Base-by-base conservation (phyloP, 2,113 vertebrate genomes). In the Ia io region DNA sequence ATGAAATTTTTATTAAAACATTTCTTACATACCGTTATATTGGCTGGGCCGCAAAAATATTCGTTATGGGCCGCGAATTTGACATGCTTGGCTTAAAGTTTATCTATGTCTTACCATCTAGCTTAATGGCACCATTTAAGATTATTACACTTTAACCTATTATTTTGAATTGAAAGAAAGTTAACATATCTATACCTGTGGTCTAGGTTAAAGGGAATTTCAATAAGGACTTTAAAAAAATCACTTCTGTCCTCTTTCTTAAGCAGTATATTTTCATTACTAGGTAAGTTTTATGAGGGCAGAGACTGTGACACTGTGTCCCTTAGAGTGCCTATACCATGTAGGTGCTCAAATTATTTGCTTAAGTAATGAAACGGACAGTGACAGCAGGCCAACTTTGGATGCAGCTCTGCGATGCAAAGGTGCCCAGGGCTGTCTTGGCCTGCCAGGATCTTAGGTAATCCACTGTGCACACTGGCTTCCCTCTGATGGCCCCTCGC, bases 111-210 rank as follows among this genome's bases (percentile, higher is more conserved):
- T 85, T 88, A 59, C 25, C 51, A 88, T 90, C 79, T 71, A 87
- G 37, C 42, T 89, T 93, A 96, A 97, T 93, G 65, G 73, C 32
- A 90, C 90, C 80, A 93, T 92, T 96, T 95, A 88, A 87, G 74
- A 83, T 96, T 86, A 96, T 94, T 97, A 95, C 32, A 73, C 37
- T 88, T 88, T 17, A 47, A 82, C 73, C 53, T 25, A 87, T 90
- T 93, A 96, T 88, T 94, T 51, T 95, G 84, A 92, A 88, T n/a
- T 61, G 91, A 89, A 94, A 95, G 65, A 84, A 61, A 16, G 89
- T 79, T 96, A 95, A 67, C 4, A 32, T 85, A 71, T 47, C 35
- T 87, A 25, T 91, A 93, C 86, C 4, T 44, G 37, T 70, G 67
- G 37, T 53, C 65, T 85, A 80, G 89, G 53, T 88, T 92, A 88